These are phyloP conservation scores for Sphaeridia pumilis DNA, from an alignment of 2,888 invertebrate genomes.

Conservation along the genomic window DNA sequence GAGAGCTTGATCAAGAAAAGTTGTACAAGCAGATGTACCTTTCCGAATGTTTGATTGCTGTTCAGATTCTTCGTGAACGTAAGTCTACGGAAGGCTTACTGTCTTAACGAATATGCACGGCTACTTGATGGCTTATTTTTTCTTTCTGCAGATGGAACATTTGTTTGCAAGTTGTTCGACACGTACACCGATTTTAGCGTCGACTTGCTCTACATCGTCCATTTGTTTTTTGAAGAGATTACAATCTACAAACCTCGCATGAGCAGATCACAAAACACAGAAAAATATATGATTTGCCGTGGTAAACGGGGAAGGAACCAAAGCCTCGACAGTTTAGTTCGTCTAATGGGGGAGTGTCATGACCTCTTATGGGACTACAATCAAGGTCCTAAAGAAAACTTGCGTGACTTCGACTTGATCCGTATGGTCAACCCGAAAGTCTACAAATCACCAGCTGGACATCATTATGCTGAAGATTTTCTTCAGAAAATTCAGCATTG, in stretches of 20 bases:
- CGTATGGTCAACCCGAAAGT: slow-evolving; percentile 62
- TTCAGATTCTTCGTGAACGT: slow-evolving; percentile 68
- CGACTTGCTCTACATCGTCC: slow-evolving; percentile 87
- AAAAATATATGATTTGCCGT: slow-evolving; percentile 48
- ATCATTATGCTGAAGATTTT: slow-evolving; percentile 44
- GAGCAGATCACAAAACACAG: slow-evolving; percentile 94
- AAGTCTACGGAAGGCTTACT: too few species aligned
- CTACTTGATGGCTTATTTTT: too few species aligned
- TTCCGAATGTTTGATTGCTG: slow-evolving; percentile 82
- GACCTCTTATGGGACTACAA: slow-evolving; percentile 46
- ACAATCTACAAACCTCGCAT: slow-evolving; percentile 89
- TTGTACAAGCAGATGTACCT: slow-evolving; percentile 86
- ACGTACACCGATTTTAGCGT: slow-evolving; percentile 87
- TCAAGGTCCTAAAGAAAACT: slow-evolving; percentile 26
- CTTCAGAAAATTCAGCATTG: slow-evolving; percentile 64
- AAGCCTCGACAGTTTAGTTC: slow-evolving; percentile 50
- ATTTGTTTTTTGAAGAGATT: slow-evolving; percentile 71
- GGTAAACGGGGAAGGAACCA: slow-evolving; percentile 59
- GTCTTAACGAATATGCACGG: too few species aligned
- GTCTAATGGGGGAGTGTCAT: slow-evolving; percentile 63
- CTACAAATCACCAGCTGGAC: slow-evolving; percentile 52
- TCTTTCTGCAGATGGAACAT: slow-evolving; percentile 59
- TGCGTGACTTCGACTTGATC: slow-evolving; percentile 43
- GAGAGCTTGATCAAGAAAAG: slow-evolving; percentile 91
- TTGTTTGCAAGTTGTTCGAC: slow-evolving; percentile 94